Evolutionary conservation across 35 echinoderm and acorn worm species (phyloP), one percentile per base, ranked within the genome.

Genomic region (Ophiothrix spiculata): DNA sequence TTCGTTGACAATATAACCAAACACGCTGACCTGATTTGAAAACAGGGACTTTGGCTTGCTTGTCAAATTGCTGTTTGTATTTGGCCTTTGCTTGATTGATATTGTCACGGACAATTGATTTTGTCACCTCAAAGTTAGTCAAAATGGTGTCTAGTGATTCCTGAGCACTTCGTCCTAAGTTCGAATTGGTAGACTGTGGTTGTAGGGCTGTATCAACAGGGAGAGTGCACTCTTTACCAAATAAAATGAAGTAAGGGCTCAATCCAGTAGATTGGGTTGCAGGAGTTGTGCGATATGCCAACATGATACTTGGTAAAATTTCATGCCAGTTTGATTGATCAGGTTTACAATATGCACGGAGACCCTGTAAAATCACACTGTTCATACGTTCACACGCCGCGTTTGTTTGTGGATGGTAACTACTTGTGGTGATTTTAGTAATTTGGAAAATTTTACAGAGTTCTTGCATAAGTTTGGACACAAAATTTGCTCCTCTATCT

Each of bases 341-440:
- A 10, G 77, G 76, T 23, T 75, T 77, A 64, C 89, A 80, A 79
- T 85, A 81, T 32, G 89, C 89, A 25, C 76, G 35, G 35, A 91
- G 82, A 0, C 74, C 85, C 39, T 91, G 89, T 25, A 40, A 83
- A 79, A 91, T 75, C 17, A 82, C 56, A 54, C 64, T 85, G 54
- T 91, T 91, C 45, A 85, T 79, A 23, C 89, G 42, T 54, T 91
- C 89, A 83, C 89, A 85, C 33, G 81, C 77, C 0, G 77, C 75
- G 81, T 91, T 91, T 38, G 89, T 91, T 49, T 86, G 89, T 39
- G 83, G 89, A 34, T 91, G 89, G 28, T 91, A 91, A 31, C 82
- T 56, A 37, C 89, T 91, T 25, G 82, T 91, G 36, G 45, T 39
- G 42, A 85, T 49, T 76, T 73, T 83, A 39, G 84, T 85, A 2